A percentile compares a stretch with the other conserved stretches of the same genome.
Conservation (phyloP, 2,113 vertebrate genomes). For the Carettochelys insculpta region DNA sequence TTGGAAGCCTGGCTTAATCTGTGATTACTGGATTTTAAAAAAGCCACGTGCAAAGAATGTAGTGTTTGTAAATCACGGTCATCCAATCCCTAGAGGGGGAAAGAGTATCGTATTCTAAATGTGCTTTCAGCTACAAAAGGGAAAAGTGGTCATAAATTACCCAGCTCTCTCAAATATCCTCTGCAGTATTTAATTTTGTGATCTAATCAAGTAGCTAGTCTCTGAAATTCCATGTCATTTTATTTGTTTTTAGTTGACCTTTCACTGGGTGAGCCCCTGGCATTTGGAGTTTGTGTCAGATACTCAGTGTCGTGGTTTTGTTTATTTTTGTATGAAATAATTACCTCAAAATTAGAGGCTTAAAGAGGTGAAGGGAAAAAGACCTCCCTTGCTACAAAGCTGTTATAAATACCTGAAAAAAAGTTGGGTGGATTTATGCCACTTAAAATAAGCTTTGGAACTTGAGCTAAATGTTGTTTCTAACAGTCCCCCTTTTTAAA, state of each 20-base stretch:
- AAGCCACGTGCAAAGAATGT: neutral
- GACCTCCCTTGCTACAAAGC: neutral
- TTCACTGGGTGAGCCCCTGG: neutral
- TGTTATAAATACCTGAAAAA: neutral
- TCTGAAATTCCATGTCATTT: neutral
- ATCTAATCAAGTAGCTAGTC: neutral
- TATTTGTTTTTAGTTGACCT: neutral
- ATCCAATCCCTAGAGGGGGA: neutral
- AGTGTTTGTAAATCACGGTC: neutral
- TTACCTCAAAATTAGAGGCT: neutral
- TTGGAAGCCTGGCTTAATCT: neutral
- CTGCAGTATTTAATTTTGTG: neutral
- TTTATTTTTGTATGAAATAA: neutral
- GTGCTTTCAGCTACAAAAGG: no score
- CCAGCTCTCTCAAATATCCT: accelerated
- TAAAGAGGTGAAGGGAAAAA: neutral
- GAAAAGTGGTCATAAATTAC: neutral
- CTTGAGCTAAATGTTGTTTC: neutral
- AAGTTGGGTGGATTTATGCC: neutral
- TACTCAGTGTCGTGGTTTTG: neutral
- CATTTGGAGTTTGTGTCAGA: neutral
- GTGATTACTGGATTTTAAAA: neutral
- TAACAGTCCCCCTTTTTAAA: neutral
- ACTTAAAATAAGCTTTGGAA: neutral
- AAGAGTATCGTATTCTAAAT: neutral